Evolutionary conservation across 2,797 vertebrate genomes (phyloP).

Genomic region (Acrossocheilus fasciatus): DNA sequence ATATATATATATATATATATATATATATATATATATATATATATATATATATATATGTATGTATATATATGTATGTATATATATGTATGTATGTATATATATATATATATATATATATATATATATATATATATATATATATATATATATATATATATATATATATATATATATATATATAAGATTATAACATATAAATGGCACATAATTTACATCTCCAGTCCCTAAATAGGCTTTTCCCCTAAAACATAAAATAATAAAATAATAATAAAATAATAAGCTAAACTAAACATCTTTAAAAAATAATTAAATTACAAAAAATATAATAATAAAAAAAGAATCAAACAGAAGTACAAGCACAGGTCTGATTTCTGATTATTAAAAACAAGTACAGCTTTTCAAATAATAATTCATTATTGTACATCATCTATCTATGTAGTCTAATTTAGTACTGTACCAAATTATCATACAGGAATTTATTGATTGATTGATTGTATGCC

Average conservation of each 20-base stretch:
- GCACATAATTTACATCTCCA: too few species aligned
- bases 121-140: too few species aligned
- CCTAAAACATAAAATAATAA: too few species aligned
- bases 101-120: too few species aligned
- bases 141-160: too few species aligned
- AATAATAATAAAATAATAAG: too few species aligned
- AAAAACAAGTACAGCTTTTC: neutral
- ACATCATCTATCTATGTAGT: neutral
- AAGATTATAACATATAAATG: too few species aligned
- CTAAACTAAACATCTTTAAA: neutral
- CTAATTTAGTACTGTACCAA: neutral
- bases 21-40: rapidly evolving
- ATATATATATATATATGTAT: too few species aligned
- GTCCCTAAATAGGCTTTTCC: too few species aligned
- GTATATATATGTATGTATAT: too few species aligned
- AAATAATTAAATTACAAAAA: neutral
- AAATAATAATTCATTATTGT: neutral
- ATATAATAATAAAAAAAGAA: neutral
- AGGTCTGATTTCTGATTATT: neutral
- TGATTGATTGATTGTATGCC: neutral
- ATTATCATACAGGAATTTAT: neutral
- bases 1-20: too few species aligned
- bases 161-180: rapidly evolving
- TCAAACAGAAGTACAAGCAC: neutral
- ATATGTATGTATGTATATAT: too few species aligned